Evolutionary conservation across 2,113 vertebrate genomes (phyloP).

Genomic region (Dromas ardeola): DNA sequence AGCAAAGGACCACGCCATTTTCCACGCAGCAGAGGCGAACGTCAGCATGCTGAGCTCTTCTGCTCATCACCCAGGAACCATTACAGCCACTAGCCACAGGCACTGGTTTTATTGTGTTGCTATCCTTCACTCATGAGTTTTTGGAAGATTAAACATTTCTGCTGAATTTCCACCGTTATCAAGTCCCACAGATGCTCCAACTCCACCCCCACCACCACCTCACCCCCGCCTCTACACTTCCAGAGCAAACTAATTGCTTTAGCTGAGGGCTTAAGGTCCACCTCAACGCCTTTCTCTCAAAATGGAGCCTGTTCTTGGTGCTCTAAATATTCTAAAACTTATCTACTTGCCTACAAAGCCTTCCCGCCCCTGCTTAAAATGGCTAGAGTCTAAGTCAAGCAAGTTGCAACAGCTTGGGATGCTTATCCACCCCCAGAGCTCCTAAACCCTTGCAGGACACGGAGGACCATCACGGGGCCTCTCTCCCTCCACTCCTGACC

Average conservation of each 20-base stretch:
- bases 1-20: neutral
- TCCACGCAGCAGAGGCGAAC: neutral
- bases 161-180: neutral
- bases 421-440: neutral
- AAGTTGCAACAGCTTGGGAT: neutral
- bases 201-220: neutral
- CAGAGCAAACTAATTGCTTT: neutral
- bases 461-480: neutral
- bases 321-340: neutral
- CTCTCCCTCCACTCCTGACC: neutral
- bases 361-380: neutral
- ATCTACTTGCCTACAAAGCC: neutral
- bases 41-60: neutral
- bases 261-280: neutral
- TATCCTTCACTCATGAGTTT: neutral
- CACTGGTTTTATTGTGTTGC: neutral
- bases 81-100: neutral
- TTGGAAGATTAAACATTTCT: neutral
- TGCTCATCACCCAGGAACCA: neutral
- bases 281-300: neutral
- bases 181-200: neutral
- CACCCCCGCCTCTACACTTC: rapidly evolving
- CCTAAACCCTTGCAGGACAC: neutral
- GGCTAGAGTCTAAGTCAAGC: neutral
- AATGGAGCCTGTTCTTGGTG: neutral